A percentile compares a stretch with the other conserved stretches of the same genome.
Conservation (phyloP, 2,888 invertebrate species). For the Eupithecia exiguata region DNA sequence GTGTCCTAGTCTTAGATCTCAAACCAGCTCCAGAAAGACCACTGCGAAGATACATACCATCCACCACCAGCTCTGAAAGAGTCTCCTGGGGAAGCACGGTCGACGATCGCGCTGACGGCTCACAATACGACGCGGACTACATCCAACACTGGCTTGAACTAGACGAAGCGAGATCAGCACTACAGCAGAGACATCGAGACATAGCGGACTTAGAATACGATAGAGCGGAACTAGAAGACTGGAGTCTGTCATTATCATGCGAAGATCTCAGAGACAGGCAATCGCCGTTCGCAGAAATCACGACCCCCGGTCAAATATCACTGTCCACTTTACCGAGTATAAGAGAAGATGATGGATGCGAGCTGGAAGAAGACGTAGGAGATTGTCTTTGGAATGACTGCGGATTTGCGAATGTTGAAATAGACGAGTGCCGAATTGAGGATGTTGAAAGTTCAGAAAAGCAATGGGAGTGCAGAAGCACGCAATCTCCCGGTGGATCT, state of each 20-base stretch:
- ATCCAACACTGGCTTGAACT: slow-evolving; percentile 90
- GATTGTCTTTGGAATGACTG: slow-evolving; percentile 90
- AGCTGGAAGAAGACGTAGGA: slow-evolving; percentile 89
- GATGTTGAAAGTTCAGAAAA: slow-evolving; percentile 80
- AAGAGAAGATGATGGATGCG: slow-evolving; percentile 88
- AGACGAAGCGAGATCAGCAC: slow-evolving; percentile 87
- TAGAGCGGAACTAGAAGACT: slow-evolving; percentile 90
- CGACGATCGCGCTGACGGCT: slow-evolving; percentile 84
- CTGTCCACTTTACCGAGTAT: slow-evolving; percentile 88
- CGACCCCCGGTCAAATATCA: slow-evolving; percentile 86
- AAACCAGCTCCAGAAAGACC: slow-evolving; percentile 84
- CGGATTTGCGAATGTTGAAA: slow-evolving; percentile 87
- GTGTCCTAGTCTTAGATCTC: slow-evolving; percentile 85
- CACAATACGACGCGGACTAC: slow-evolving; percentile 88
- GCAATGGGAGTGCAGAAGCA: slow-evolving; percentile 86
- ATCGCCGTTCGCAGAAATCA: slow-evolving; percentile 78
- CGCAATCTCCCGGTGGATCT: slow-evolving; percentile 85
- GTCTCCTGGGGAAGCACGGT: slow-evolving; percentile 85
- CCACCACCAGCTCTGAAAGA: slow-evolving; percentile 77
- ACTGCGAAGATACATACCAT: slow-evolving; percentile 82
- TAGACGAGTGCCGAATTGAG: slow-evolving; percentile 85
- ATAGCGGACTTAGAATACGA: slow-evolving; percentile 89
- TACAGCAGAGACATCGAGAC: slow-evolving; percentile 88
- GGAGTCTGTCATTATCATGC: slow-evolving; percentile 89
- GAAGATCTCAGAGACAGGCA: slow-evolving; percentile 86